These are phyloP conservation scores for Bombyx huttoni DNA, from an alignment of 2,888 invertebrate genomes.

Conservation along the genomic window DNA sequence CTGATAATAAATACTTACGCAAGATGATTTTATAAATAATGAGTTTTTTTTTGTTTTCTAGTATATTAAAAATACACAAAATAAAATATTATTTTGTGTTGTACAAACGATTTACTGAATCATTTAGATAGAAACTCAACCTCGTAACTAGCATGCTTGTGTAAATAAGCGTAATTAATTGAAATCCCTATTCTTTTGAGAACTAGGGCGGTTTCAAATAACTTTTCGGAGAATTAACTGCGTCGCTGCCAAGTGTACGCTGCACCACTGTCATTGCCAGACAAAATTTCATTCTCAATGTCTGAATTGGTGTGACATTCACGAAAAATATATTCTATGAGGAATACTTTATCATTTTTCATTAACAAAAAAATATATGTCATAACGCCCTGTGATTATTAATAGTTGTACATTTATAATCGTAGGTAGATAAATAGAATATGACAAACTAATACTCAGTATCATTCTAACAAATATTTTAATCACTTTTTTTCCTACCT, in stretches of 20 bases:
- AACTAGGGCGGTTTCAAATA: conserved; percentile 65
- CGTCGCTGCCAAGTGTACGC: conserved; percentile 45
- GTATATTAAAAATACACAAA: too few relatives aligned
- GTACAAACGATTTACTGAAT: too few relatives aligned
- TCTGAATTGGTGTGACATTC: conserved; percentile 22
- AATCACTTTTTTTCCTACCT: too few relatives aligned
- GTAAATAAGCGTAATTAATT: conserved; percentile 20
- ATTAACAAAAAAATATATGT: neutral
- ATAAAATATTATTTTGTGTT: too few relatives aligned
- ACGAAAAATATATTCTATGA: conserved; percentile 6
- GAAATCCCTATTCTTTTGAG: conserved; percentile 35
- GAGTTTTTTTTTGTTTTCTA: too few relatives aligned
- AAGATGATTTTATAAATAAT: too few relatives aligned
- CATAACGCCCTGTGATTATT: too few relatives aligned
- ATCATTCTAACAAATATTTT: too few relatives aligned
- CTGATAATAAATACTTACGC: too few relatives aligned
- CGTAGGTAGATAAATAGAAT: too few relatives aligned
- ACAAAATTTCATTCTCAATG: conserved; percentile 38
- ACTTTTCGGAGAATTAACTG: conserved; percentile 54
- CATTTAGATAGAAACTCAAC: neutral
- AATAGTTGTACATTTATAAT: too few relatives aligned
- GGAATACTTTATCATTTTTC: neutral
- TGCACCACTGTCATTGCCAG: conserved; percentile 63
- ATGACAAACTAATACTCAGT: too few relatives aligned
- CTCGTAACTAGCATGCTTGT: neutral